phyloP scores from a whole-genome alignment of 2,888 invertebrate species.

The Alentia gelatinosa region DNA sequence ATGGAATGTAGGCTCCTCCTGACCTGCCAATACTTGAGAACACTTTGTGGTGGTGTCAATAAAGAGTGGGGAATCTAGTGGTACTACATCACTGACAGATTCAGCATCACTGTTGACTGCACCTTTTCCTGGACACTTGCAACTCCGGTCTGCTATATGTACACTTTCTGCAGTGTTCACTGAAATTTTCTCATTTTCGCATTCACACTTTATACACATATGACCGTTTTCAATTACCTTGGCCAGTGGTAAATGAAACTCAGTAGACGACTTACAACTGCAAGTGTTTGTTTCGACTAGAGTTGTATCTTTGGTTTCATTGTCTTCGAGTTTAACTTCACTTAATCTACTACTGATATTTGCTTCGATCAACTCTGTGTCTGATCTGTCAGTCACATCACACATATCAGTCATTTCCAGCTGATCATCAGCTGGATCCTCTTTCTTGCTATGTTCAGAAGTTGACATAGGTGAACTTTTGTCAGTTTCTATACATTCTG shows the following conservation, averaged over 20 bases:
- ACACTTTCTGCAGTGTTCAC: background rate
- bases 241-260: background rate
- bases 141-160: background rate
- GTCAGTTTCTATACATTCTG: background rate
- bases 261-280: background rate
- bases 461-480: background rate
- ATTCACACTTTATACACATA: background rate
- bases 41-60: background rate
- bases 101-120: background rate
- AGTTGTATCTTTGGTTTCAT: background rate
- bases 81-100: background rate
- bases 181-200: background rate
- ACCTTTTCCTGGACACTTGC: background rate
- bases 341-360: background rate
- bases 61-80: background rate
- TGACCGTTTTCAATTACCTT: background rate
- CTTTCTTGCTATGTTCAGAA: no score
- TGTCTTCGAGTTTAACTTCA: background rate
- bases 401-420: no score
- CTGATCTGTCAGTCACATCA: background rate
- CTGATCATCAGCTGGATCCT: no score
- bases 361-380: background rate
- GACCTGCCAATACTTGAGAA: background rate
- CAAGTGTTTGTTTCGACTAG: background rate
- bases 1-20: slow-evolving; percentile 15